These are phyloP conservation scores for Solea senegalensis DNA, from an alignment of 2,113 vertebrate genomes.

Conservation along the genomic window DNA sequence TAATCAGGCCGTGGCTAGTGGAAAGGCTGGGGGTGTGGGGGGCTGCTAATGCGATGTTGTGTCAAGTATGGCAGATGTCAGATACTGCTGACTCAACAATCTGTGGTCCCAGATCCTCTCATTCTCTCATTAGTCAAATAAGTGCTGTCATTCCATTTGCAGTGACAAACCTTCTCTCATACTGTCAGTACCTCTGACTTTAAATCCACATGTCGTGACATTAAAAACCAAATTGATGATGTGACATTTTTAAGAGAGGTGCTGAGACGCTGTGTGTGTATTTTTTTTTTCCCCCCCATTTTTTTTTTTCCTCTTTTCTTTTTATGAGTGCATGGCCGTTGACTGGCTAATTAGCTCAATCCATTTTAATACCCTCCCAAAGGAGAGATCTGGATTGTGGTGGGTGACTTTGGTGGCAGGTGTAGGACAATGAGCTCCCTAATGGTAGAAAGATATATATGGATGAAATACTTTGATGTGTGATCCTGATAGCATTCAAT, in stretches of 20 bases:
- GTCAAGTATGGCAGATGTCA: conserved; percentile 68
- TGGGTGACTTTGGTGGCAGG: conserved; percentile 83
- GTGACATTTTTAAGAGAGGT: conserved; percentile 57
- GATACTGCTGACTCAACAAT: conserved; percentile 74
- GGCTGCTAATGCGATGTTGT: conserved; percentile 64
- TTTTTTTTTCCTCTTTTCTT: conserved; percentile 10
- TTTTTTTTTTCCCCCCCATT: conserved; percentile 16
- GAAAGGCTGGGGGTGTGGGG: conserved; percentile 23
- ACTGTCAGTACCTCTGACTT: background rate
- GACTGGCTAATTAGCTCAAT: conserved; percentile 89
- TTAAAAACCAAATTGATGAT: conserved; percentile 52
- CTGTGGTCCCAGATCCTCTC: conserved; percentile 69
- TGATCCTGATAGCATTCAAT: conserved; percentile 74
- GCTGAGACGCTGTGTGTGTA: background rate
- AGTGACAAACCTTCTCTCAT: conserved; percentile 42
- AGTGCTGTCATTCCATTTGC: conserved; percentile 58
- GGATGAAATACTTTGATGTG: conserved; percentile 77
- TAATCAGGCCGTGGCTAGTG: conserved; percentile 80
- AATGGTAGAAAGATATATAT: conserved; percentile 80
- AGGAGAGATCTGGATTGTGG: conserved; percentile 75
- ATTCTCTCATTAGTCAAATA: conserved; percentile 56
- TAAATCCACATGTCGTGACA: conserved; percentile 17
- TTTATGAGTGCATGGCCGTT: conserved; percentile 33
- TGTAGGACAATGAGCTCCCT: conserved; percentile 84
- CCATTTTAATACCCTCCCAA: conserved; percentile 86